Conservation (phyloP, 1,140 invertebrate species). For the Laupala kohalensis region DNA sequence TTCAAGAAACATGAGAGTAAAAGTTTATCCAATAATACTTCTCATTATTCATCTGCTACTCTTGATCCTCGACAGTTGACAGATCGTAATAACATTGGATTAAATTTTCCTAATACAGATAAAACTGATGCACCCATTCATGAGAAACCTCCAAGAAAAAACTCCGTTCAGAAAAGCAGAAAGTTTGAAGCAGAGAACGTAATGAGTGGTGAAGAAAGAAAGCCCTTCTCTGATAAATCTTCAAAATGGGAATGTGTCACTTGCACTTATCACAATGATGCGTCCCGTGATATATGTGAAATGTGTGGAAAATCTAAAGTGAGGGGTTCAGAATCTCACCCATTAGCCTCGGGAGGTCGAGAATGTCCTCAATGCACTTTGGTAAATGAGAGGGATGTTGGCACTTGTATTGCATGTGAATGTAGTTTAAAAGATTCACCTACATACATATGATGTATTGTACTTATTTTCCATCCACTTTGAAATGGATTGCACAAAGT, state of each 20-base stretch:
- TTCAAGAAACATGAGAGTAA: background rate
- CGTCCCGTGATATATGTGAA: constrained; percentile 46
- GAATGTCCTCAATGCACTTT: constrained; percentile 66
- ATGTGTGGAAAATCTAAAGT: constrained; percentile 58
- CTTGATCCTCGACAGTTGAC: background rate
- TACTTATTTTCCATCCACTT: background rate
- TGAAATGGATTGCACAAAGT: too few species aligned
- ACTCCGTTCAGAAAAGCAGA: background rate
- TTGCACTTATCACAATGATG: constrained; percentile 56
- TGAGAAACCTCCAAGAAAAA: background rate
- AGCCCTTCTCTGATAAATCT: background rate
- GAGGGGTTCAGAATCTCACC: constrained; percentile 43
- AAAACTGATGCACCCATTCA: background rate
- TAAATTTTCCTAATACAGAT: background rate
- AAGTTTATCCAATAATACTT: background rate
- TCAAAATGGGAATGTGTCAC: constrained; percentile 48
- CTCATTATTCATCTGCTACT: constrained; percentile 1
- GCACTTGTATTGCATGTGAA: constrained; percentile 51
- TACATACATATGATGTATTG: constrained; percentile 46
- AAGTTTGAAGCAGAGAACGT: background rate
- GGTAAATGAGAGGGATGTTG: constrained; percentile 55
- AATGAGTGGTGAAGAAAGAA: background rate
- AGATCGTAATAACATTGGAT: background rate
- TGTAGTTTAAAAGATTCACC: constrained; percentile 57
- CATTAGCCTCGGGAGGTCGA: constrained; percentile 55